Evolutionary conservation across 2,888 invertebrate genomes (phyloP).

Genomic region (Amaurobius ferox): DNA sequence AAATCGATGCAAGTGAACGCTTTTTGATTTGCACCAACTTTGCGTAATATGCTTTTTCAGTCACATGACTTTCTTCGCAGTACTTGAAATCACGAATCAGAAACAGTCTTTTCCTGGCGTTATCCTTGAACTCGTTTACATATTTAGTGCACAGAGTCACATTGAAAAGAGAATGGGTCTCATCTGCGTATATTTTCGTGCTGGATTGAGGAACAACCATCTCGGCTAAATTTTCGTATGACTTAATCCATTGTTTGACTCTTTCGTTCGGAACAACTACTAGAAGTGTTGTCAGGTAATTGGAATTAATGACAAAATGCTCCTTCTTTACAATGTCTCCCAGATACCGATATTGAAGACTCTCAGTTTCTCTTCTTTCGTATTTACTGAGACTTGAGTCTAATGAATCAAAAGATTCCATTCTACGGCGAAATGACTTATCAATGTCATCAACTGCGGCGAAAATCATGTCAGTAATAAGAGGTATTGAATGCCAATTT

Average conservation of each 20-base stretch:
- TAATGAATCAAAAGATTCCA: neutral
- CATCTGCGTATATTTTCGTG: constrained; percentile 16
- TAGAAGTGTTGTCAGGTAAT: constrained; percentile 21
- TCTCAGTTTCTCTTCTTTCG: neutral
- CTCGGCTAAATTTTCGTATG: constrained; percentile 13
- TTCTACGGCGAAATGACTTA: neutral
- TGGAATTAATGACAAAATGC: constrained; percentile 28
- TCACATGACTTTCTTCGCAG: neutral
- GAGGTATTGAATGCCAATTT: neutral
- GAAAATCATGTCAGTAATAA: neutral
- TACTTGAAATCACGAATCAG: constrained; percentile 28
- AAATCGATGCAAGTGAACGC: constrained; percentile 81
- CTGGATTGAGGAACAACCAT: constrained; percentile 50
- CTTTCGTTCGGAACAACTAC: constrained; percentile 26
- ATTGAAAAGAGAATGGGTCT: constrained; percentile 11
- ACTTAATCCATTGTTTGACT: constrained; percentile 13
- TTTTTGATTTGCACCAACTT: neutral
- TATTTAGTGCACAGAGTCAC: constrained; percentile 20
- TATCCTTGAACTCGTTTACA: constrained; percentile 12
- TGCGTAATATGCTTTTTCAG: constrained; percentile 1
- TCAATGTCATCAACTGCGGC: neutral
- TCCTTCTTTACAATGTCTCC: constrained; percentile 42
- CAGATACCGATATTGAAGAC: constrained; percentile 15
- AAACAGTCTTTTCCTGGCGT: constrained; percentile 16
- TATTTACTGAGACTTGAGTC: neutral